phyloP scores from a whole-genome alignment of 1,140 invertebrate genomes.

The Oreohelix idahoensis region DNA sequence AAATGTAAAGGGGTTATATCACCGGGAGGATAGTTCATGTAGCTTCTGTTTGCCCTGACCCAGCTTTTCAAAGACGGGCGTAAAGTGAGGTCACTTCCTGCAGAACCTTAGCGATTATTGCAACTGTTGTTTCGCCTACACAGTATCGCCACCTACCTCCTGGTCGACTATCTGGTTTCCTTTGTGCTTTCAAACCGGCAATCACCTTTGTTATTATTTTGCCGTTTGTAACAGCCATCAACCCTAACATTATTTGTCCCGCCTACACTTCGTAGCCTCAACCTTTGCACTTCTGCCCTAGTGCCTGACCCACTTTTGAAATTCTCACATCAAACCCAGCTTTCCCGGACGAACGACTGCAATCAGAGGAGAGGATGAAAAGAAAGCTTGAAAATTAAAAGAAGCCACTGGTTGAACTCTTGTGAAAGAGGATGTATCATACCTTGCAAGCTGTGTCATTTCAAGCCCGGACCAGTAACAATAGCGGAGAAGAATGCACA shows the following conservation, averaged over 20 bases:
- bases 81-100: constrained; percentile 23
- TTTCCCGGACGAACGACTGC: neutral
- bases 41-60: neutral
- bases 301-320: neutral
- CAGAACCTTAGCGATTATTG: neutral
- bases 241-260: neutral
- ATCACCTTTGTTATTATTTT: neutral
- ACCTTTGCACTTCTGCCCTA: neutral
- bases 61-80: neutral
- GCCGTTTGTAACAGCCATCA: neutral
- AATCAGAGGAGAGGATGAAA: neutral
- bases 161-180: neutral
- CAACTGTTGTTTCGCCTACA: neutral
- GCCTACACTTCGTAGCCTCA: neutral
- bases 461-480: neutral
- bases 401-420: neutral
- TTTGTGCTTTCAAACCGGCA: neutral
- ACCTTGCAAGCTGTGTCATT: neutral
- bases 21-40: neutral
- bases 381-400: neutral
- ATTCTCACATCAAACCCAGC: neutral
- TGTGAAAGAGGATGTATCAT: neutral
- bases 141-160: neutral
- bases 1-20: neutral
- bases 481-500: neutral